phyloP scores from a whole-genome alignment of 2,113 vertebrate genomes.

The Tichodroma muraria region DNA sequence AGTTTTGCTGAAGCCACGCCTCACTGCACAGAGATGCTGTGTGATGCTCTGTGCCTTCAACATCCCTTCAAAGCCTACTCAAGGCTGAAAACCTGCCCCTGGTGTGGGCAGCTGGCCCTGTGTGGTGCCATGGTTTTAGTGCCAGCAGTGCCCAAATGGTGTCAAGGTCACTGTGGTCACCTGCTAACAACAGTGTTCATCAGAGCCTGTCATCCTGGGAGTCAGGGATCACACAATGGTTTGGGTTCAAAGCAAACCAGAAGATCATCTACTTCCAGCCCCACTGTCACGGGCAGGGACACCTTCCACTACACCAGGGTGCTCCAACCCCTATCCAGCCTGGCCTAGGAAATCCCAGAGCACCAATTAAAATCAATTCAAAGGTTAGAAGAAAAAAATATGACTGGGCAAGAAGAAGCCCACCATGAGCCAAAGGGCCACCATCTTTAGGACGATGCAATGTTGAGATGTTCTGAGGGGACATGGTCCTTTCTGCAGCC shows the following conservation, averaged over 20 bases:
- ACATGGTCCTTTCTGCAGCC: neutral
- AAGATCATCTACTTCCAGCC: neutral
- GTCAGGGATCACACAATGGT: neutral
- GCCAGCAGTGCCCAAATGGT: neutral
- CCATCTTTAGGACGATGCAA: neutral
- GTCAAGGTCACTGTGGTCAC: neutral
- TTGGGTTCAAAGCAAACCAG: neutral
- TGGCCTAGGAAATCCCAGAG: neutral
- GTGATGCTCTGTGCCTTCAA: neutral
- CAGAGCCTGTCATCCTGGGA: neutral
- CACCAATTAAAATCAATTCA: neutral
- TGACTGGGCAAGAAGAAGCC: neutral
- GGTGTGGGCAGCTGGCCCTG: neutral
- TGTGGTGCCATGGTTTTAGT: neutral
- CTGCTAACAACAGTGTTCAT: neutral
- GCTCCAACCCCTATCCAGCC: neutral
- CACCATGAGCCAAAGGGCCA: rapidly evolving
- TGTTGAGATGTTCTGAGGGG: neutral
- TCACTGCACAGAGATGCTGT: neutral
- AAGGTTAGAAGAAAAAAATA: neutral
- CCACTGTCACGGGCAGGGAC: rapidly evolving
- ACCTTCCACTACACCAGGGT: neutral
- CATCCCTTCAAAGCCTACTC: neutral
- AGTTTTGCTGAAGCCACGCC: neutral
- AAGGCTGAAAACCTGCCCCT: neutral